A percentile compares a stretch with the other conserved stretches of the same genome.
These are phyloP conservation scores for Drosophila fulvimacula DNA, from an alignment of 2,888 invertebrate species.

Conservation along the genomic window DNA sequence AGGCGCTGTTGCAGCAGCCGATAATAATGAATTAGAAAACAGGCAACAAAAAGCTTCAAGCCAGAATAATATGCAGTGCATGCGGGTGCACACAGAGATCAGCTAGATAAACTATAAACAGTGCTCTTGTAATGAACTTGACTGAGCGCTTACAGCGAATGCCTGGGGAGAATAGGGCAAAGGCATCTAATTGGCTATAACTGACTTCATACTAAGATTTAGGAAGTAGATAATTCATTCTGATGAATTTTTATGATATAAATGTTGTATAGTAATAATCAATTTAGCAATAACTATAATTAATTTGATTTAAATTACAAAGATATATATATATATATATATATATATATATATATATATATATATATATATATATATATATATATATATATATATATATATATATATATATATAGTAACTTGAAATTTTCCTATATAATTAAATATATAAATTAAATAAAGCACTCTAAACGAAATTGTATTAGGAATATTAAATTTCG, in stretches of 20 bases:
- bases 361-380: no score
- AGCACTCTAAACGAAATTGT: no score
- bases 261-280: not conserved
- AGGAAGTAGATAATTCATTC: not conserved
- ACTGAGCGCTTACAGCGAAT: conserved; percentile 5
- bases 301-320: no score
- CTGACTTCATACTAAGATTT: not conserved
- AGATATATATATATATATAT: no score
- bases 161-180: not conserved
- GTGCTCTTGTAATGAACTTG: conserved; percentile 39
- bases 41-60: conserved; percentile 23
- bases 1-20: conserved; percentile 41
- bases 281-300: no score
- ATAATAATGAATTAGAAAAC: conserved; percentile 74
- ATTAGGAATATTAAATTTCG: no score
- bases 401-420: no score
- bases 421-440: no score
- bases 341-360: no score
- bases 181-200: not conserved
- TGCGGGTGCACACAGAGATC: conserved; percentile 33
- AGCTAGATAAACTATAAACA: conserved; percentile 36
- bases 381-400: no score
- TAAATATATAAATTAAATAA: no score
- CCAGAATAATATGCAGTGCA: conserved; percentile 26
- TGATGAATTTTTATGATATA: not conserved